Percentiles rank a stretch among this genome's conserved stretches.
phyloP scores from a whole-genome alignment of 2,797 vertebrate genomes.

The Clarias pachynema region DNA sequence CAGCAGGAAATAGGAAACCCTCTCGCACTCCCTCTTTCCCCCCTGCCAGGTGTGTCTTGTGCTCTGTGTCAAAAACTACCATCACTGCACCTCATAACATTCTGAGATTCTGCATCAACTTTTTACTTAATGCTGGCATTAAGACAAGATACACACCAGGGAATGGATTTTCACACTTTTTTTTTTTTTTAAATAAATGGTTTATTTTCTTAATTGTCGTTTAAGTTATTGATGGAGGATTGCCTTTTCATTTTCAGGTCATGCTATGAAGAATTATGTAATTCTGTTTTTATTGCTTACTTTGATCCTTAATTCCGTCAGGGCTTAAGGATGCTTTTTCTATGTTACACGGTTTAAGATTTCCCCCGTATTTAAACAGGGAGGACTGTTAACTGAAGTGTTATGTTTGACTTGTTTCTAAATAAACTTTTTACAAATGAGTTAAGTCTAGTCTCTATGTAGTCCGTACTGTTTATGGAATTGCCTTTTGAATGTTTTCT shows the following conservation, averaged over 20 bases:
- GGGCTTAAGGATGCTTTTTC: constrained; percentile 75
- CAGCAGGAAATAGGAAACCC: constrained; percentile 38
- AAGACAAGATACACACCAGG: constrained; percentile 76
- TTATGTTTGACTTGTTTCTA: constrained; percentile 82
- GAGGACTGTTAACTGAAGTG: constrained; percentile 67
- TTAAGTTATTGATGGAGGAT: constrained; percentile 90
- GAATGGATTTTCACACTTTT: constrained; percentile 64
- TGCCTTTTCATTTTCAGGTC: constrained; percentile 69
- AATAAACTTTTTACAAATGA: constrained; percentile 84
- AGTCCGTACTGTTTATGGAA: neutral
- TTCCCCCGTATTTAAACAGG: constrained; percentile 61
- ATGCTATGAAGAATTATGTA: constrained; percentile 83
- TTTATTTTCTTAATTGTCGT: constrained; percentile 73
- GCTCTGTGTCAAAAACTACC: constrained; percentile 52
- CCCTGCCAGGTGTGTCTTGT: constrained; percentile 53
- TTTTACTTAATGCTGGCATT: constrained; percentile 97
- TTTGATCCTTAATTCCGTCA: constrained; percentile 79
- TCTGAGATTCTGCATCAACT: constrained; percentile 59
- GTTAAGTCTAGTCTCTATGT: neutral
- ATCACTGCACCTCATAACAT: constrained; percentile 56
- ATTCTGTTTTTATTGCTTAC: constrained; percentile 71
- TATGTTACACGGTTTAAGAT: constrained; percentile 69
- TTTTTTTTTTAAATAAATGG: constrained; percentile 50
- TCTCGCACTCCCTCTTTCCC: constrained; percentile 17
- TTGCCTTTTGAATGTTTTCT: neutral